Evolutionary conservation across 2,888 invertebrate genomes (phyloP), one percentile per base, ranked within the genome.

Genomic region (Pyrrhia umbra): DNA sequence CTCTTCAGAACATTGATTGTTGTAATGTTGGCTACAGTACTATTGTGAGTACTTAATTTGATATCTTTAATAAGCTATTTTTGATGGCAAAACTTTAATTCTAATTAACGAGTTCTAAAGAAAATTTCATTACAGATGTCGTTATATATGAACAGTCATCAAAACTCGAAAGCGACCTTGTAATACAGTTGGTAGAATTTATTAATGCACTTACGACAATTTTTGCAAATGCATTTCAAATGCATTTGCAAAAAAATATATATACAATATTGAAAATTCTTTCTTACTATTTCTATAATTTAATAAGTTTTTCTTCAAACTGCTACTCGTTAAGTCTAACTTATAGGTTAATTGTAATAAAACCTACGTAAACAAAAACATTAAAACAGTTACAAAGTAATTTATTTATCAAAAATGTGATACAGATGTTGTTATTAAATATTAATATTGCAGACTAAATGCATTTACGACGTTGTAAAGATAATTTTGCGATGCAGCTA

Each of bases 401-500:
- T 30, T 30, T 13, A 13, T 30, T 30, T 30, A 30, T 30, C 30
- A 30, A 13, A 4, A 30, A 13, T 23, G 6, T 4, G 6, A 23
- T 23, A 23, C 6, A 30, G 13, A 13, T 30, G 13, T 30, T 30
- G 13, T 30, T 30, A 30, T 30, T 30, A 30, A 30, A 23, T 10
- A 13, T 4, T 18, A 30, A 0, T 37, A 13, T 8, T 23, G 13
- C 6, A 37, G 15, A 27, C 34, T 5, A 18, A 27, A 13, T 40
- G 6, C 1, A 40, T 23, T 39, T 16, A 65, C 23, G 40, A 4
- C 2, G 9, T 1, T 13, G 2, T 9, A 1, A 4, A 37, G 70
- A 65, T 65, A 69, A 60, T n/a, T 40, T 40, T n/a, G 20, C 46
- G 9, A 15, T 63, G 25, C 27, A 68, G 20, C 16, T 6, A 10